Evolutionary conservation across 1,140 invertebrate species (phyloP).

Genomic region (Aphaenogaster ashmeadi): DNA sequence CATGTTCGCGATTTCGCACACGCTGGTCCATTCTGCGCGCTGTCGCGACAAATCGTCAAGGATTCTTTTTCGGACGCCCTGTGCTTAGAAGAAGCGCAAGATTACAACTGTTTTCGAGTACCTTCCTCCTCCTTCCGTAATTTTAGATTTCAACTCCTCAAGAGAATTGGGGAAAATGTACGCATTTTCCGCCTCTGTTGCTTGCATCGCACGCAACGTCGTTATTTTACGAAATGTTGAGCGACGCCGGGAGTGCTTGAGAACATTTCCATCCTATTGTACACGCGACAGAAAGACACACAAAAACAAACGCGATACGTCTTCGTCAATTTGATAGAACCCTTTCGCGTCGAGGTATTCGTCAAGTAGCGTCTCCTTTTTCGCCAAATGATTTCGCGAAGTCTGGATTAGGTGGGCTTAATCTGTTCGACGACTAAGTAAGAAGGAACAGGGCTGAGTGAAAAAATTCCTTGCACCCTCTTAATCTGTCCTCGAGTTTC

Average conservation of each 20-base stretch:
- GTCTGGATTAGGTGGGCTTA: constrained; percentile 74
- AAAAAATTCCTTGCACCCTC: constrained; percentile 81
- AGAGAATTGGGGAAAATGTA: constrained; percentile 8
- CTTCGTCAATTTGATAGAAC: constrained; percentile 29
- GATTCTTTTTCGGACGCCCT: constrained; percentile 60
- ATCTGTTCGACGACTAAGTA: constrained; percentile 78
- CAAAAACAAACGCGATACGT: constrained; percentile 47
- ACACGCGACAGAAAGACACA: background rate
- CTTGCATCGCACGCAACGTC: constrained; percentile 3
- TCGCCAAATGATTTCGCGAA: constrained; percentile 47
- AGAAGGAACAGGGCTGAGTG: constrained; percentile 16
- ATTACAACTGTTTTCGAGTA: constrained; percentile 54
- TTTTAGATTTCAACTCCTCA: background rate
- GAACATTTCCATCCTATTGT: background rate
- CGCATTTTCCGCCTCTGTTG: constrained; percentile 22
- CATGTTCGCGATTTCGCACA: constrained; percentile 76
- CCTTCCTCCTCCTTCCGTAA: background rate
- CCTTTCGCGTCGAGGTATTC: background rate
- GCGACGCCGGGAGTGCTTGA: constrained; percentile 1
- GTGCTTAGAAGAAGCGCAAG: constrained; percentile 6
- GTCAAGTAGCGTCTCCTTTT: constrained; percentile 9
- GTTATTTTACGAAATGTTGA: constrained; percentile 46
- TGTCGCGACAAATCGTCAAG: constrained; percentile 57
- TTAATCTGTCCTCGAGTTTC: constrained; percentile 83
- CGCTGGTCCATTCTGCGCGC: constrained; percentile 42